Conservation (phyloP, 2,113 vertebrate genomes). For the Polyodon spathula region DNA sequence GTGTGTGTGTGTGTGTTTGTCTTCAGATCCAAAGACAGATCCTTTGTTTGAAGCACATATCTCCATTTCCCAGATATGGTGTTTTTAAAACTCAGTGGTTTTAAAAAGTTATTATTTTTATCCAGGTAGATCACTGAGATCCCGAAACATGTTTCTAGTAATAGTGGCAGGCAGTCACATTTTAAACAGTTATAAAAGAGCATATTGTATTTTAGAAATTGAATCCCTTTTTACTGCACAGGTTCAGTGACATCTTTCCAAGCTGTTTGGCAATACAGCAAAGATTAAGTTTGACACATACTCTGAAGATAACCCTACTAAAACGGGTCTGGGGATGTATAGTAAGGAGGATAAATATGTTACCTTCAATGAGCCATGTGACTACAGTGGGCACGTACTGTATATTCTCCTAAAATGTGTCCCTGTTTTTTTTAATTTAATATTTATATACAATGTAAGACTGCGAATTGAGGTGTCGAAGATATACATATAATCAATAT, state of each 20-base stretch:
- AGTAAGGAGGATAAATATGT: conserved; percentile 91
- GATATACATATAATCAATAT: too few relatives aligned
- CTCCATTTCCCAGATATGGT: too few relatives aligned
- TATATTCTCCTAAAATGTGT: not conserved
- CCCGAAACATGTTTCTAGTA: conserved; percentile 24
- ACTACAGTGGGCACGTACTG: conserved; percentile 82
- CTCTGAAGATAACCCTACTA: conserved; percentile 48
- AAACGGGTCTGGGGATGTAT: conserved; percentile 78
- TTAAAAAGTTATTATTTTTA: too few relatives aligned
- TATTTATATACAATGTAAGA: not conserved
- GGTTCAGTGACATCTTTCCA: conserved; percentile 87
- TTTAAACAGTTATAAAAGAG: conserved; percentile 8
- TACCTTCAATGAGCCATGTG: conserved; percentile 69
- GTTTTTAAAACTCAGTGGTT: too few relatives aligned
- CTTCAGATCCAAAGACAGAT: too few relatives aligned
- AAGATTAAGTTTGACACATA: conserved; percentile 73
- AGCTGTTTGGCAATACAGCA: conserved; percentile 87
- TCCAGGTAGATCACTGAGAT: too few relatives aligned
- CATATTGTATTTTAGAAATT: not conserved
- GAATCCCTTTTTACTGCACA: conserved; percentile 30
- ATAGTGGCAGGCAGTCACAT: conserved; percentile 35
- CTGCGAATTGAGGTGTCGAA: not conserved
- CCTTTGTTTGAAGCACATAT: too few relatives aligned
- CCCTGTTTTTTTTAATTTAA: not conserved
- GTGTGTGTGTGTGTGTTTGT: too few relatives aligned